Evolutionary conservation across 2,797 vertebrate species (phyloP).

Genomic region (Dendrocincla tyrannina): DNA sequence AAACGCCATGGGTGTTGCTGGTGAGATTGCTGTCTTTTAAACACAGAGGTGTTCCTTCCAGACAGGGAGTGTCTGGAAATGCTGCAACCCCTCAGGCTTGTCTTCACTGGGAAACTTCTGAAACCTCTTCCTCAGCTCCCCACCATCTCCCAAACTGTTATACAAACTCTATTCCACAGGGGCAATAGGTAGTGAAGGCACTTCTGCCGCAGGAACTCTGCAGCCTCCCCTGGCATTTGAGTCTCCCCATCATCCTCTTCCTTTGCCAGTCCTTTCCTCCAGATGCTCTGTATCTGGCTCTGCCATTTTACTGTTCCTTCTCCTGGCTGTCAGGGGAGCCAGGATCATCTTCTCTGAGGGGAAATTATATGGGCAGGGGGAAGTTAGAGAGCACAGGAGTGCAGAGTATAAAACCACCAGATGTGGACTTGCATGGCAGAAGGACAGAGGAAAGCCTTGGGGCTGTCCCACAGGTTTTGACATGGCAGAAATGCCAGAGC

Average conservation of each 20-base stretch:
- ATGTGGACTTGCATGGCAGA: accelerated
- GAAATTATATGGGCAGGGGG: accelerated
- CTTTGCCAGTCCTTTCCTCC: neutral
- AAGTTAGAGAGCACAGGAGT: neutral
- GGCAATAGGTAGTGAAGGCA: accelerated
- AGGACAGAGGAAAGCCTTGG: neutral
- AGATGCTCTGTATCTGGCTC: neutral
- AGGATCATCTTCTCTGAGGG: neutral
- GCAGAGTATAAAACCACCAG: accelerated
- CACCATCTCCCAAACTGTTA: accelerated
- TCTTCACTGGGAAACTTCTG: neutral
- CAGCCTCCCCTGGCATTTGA: too few species aligned
- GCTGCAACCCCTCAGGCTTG: neutral
- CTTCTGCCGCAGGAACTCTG: neutral
- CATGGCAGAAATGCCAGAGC: neutral
- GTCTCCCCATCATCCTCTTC: neutral
- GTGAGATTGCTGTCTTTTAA: neutral
- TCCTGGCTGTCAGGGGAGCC: neutral
- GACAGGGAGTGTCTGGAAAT: neutral
- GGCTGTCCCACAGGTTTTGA: neutral
- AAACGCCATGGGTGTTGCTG: neutral
- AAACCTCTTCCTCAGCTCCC: neutral
- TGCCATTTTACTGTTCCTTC: neutral
- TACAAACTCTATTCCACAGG: neutral
- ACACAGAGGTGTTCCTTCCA: neutral